Evolutionary conservation across 2,888 invertebrate genomes (phyloP).

Genomic region (Drosophila gaucha): DNA sequence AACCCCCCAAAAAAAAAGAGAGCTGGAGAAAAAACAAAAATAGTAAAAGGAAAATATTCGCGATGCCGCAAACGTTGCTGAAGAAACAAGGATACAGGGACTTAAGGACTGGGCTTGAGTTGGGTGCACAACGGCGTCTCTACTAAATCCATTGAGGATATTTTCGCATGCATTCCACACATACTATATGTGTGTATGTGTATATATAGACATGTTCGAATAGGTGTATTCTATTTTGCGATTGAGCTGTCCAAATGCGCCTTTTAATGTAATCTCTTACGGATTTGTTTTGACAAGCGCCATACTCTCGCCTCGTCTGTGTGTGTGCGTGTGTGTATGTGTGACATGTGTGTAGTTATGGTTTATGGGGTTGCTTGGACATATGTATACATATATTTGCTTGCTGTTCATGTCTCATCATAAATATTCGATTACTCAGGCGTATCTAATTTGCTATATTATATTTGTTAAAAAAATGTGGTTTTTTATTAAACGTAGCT

Average conservation of each 20-base stretch:
- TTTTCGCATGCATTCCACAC: conserved; percentile 38
- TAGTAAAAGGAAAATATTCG: conserved; percentile 13
- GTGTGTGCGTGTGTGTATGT: conserved; percentile 1
- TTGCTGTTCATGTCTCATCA: conserved; percentile 56
- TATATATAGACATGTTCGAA: conserved; percentile 16
- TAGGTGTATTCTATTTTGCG: conserved; percentile 72
- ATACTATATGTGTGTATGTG: conserved; percentile 10
- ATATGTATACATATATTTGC: conserved; percentile 1
- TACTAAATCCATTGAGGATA: conserved; percentile 70
- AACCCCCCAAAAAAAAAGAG: neutral
- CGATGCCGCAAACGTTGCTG: conserved; percentile 21
- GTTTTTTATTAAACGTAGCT: conserved; percentile 36
- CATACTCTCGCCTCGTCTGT: conserved; percentile 3
- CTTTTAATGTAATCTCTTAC: conserved; percentile 80
- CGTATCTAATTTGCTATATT: conserved; percentile 74
- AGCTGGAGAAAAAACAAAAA: neutral
- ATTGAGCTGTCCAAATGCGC: conserved; percentile 81
- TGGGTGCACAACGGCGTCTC: conserved; percentile 61
- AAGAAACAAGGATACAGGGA: conserved; percentile 31
- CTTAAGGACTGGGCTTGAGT: conserved; percentile 56
- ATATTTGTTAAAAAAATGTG: conserved; percentile 11
- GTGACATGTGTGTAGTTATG: conserved; percentile 30
- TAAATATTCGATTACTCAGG: conserved; percentile 77
- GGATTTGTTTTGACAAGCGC: conserved; percentile 79
- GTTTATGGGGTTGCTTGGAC: conserved; percentile 22